Evolutionary conservation across 2,113 vertebrate genomes (phyloP).

Genomic region (Tupaia tana): DNA sequence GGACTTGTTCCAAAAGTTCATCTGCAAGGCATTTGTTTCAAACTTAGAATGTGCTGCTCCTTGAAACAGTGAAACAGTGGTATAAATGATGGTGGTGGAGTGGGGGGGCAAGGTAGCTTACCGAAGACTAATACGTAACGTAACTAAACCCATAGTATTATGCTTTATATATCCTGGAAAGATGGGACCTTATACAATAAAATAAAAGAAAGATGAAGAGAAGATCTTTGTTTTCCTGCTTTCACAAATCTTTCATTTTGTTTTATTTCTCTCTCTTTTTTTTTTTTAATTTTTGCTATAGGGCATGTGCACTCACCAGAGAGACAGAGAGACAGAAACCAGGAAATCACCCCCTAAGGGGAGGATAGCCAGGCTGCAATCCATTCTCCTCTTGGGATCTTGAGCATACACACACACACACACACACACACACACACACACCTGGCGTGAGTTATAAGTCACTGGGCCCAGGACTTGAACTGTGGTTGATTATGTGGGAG

Average conservation of each 20-base stretch:
- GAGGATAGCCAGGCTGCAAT: no score
- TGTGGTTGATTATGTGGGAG: no score
- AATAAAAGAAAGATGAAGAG: background rate
- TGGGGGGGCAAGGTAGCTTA: background rate
- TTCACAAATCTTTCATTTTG: background rate
- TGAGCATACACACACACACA: no score
- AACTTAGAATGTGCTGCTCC: background rate
- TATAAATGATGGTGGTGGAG: background rate
- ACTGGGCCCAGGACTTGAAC: no score
- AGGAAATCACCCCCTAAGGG: no score
- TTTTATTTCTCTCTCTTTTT: no score
- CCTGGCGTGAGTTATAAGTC: no score
- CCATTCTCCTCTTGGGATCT: no score
- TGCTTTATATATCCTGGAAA: background rate
- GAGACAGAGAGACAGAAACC: no score
- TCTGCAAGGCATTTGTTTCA: conserved; percentile 64
- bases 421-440: no score
- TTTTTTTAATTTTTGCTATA: no score
- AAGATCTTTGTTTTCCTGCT: background rate
- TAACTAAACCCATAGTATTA: background rate
- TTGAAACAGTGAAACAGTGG: conserved; percentile 3
- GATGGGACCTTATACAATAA: background rate
- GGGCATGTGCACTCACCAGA: no score
- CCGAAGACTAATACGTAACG: background rate
- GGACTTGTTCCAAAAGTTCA: conserved; percentile 57